Evolutionary conservation across 2,888 invertebrate genomes (phyloP).

Genomic region (Sipha maydis): DNA sequence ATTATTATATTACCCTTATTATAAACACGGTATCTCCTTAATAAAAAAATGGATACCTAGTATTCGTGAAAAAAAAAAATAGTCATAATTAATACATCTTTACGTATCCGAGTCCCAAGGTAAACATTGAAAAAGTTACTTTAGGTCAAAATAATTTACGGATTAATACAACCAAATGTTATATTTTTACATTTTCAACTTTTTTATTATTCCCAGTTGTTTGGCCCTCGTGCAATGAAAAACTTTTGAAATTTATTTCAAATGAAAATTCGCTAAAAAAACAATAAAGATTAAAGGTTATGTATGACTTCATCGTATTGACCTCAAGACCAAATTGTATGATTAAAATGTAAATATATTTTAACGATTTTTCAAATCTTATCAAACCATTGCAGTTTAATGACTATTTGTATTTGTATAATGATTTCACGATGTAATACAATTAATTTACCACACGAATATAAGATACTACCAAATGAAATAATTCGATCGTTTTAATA

Average conservation of each 20-base stretch:
- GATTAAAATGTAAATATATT: not conserved
- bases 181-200: not conserved
- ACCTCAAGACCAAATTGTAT: not conserved
- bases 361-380: not conserved
- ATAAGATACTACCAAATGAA: not conserved
- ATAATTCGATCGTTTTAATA: not conserved
- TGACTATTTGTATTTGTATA: not conserved
- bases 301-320: not conserved
- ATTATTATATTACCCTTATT: not conserved
- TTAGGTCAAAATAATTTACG: not conserved
- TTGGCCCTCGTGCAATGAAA: not conserved
- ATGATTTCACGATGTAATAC: not conserved
- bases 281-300: too few species aligned
- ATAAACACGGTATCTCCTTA: not conserved
- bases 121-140: conserved; percentile 41
- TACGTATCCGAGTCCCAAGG: not conserved
- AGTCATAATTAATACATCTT: not conserved
- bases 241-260: conserved; percentile 12
- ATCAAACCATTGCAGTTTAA: not conserved
- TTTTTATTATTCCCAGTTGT: not conserved
- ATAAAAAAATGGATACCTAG: not conserved
- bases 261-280: not conserved
- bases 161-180: conserved; percentile 32
- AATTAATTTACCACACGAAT: not conserved
- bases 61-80: not conserved